Evolutionary conservation across 1,140 invertebrate species (phyloP), one percentile per base, ranked within the genome.

Genomic region (Latrodectus geometricus): DNA sequence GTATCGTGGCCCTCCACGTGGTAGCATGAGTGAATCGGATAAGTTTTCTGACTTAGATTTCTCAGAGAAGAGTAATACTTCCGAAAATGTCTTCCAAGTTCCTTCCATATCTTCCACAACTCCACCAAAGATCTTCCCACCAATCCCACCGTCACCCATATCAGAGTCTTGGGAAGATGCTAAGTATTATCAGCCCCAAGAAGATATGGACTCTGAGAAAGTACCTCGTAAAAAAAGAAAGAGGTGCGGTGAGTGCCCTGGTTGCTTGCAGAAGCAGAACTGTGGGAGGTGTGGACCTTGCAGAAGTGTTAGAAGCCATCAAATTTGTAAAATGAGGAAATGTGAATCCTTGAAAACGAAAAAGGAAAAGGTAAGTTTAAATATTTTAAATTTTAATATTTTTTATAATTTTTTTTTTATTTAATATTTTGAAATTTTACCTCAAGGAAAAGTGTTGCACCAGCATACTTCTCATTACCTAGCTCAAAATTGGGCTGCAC

Each of bases 221-320:
- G 92, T 93, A 89, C 93, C 95, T 91, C 97, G 97, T 91, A 97
- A 97, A 93, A 98, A 98, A 89, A 93, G 97, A 86, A 98, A 98
- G 91, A 93, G 97, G 21, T 98, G 97, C 91, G 97, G 97, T 61
- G 96, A 97, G 91, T 98, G 97, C 91, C 95, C 96, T 89, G 97
- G 97, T 0, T 98, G 97, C 91, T 96, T 97, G 89, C 93, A 96
- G 72, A 98, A 98, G 91, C 96, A 98, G 92, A 98, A 98, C 92
- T 98, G 97, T 92, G 96, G 96, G 61, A 96, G 97, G 89, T 98
- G 97, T 92, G 97, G 97, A 11, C 97, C 97, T 0, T 98, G 97
- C 91, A 97, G 97, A 92, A 89, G 88, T 85, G 89, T 90, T 75
- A 88, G 90, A 65, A 97, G 96, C 89, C 97, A 98, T 92, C 97